phyloP scores from a whole-genome alignment of 2,113 vertebrate genomes.

The Tachysurus fulvidraco region DNA sequence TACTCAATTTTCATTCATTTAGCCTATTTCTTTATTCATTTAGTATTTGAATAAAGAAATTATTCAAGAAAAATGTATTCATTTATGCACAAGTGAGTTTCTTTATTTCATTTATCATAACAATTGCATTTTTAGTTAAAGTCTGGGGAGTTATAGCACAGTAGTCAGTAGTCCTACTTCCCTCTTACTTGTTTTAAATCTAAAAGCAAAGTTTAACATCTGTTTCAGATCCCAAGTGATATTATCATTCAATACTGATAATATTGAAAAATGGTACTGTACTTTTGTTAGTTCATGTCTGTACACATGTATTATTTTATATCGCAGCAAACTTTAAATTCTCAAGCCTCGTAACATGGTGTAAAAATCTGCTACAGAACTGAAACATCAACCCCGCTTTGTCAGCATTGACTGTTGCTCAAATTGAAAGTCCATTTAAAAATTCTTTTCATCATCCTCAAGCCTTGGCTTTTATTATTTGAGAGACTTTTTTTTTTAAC shows the following conservation, averaged over 20 bases:
- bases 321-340: neutral
- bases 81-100: too few relatives aligned
- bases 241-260: neutral
- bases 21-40: neutral
- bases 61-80: too few relatives aligned
- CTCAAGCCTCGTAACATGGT: neutral
- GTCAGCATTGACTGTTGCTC: neutral
- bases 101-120: neutral
- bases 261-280: neutral
- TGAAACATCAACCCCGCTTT: neutral
- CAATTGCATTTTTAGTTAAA: neutral
- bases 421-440: neutral
- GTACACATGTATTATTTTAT: neutral
- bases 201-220: neutral
- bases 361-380: neutral
- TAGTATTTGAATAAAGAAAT: neutral
- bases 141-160: neutral
- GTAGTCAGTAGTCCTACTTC: neutral
- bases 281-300: neutral
- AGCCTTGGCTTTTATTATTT: slow-evolving; percentile 1
- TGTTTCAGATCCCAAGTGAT: neutral
- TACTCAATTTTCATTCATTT: neutral
- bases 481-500: neutral
- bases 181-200: neutral
- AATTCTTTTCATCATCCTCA: neutral